Evolutionary conservation across 2,113 vertebrate genomes (phyloP).

Genomic region (Lonchura striata): DNA sequence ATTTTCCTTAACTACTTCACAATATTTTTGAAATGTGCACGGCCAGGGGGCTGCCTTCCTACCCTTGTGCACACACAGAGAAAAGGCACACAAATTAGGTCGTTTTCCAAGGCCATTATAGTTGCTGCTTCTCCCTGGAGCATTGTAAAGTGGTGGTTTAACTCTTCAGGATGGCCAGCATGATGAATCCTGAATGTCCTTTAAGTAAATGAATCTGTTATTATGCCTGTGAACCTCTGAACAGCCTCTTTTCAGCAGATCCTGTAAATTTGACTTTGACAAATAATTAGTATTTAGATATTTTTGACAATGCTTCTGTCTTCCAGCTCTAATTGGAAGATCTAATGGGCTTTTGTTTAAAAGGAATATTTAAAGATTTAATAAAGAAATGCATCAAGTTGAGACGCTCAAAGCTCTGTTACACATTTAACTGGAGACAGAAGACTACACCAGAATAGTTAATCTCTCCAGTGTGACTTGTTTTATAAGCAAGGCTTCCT

Average conservation of each 20-base stretch:
- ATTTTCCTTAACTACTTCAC: neutral
- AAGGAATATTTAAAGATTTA: neutral
- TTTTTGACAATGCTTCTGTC: neutral
- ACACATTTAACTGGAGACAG: neutral
- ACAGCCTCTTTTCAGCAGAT: neutral
- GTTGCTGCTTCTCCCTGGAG: neutral
- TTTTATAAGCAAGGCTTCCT: neutral
- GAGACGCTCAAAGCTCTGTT: neutral
- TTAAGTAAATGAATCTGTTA: neutral
- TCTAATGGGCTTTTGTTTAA: neutral
- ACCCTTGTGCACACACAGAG: neutral
- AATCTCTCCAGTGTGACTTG: neutral
- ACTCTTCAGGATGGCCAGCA: neutral
- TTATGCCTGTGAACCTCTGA: neutral
- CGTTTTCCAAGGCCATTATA: neutral
- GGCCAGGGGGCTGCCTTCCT: neutral
- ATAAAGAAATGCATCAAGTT: neutral
- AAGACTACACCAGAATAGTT: neutral
- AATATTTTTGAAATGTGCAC: neutral
- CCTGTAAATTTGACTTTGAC: neutral
- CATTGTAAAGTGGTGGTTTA: neutral
- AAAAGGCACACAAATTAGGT: neutral
- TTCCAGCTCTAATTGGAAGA: neutral
- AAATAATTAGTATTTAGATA: neutral
- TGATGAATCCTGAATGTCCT: neutral